phyloP scores from a whole-genome alignment of 2,113 vertebrate species.

The Glaucidium brasilianum region DNA sequence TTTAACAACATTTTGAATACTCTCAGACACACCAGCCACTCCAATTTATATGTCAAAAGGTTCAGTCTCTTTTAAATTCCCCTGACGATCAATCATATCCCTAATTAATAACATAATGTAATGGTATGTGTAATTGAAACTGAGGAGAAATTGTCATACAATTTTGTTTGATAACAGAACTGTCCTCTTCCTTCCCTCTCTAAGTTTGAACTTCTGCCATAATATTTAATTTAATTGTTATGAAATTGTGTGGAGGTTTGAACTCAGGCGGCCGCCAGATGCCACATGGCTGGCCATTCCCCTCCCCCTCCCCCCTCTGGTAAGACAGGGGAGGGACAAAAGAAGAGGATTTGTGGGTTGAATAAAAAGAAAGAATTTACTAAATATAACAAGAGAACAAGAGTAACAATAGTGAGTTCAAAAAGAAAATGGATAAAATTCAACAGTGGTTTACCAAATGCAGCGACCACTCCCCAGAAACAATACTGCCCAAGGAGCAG shows the following conservation, averaged over 20 bases:
- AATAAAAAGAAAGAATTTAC: no score
- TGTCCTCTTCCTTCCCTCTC: rapidly evolving
- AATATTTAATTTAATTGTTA: background rate
- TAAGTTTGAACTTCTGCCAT: background rate
- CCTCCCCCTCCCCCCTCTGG: no score
- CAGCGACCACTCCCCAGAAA: no score
- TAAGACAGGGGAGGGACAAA: no score
- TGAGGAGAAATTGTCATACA: background rate
- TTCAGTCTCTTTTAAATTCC: background rate
- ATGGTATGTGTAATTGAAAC: background rate
- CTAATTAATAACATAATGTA: background rate
- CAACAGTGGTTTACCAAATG: no score
- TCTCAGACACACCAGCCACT: background rate
- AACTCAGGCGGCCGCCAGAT: no score
- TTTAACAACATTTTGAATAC: background rate
- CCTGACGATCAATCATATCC: background rate
- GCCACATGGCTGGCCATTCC: no score
- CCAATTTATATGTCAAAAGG: background rate
- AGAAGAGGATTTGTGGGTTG: no score
- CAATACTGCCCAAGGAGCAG: no score
- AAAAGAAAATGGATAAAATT: no score
- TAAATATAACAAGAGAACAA: no score
- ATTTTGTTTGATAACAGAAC: background rate
- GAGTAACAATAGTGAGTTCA: no score
- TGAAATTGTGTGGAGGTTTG: background rate